A percentile compares a stretch with the other conserved stretches of the same genome.
phyloP scores from a whole-genome alignment of 2,797 vertebrate species.

The Numenius phaeopus region DNA sequence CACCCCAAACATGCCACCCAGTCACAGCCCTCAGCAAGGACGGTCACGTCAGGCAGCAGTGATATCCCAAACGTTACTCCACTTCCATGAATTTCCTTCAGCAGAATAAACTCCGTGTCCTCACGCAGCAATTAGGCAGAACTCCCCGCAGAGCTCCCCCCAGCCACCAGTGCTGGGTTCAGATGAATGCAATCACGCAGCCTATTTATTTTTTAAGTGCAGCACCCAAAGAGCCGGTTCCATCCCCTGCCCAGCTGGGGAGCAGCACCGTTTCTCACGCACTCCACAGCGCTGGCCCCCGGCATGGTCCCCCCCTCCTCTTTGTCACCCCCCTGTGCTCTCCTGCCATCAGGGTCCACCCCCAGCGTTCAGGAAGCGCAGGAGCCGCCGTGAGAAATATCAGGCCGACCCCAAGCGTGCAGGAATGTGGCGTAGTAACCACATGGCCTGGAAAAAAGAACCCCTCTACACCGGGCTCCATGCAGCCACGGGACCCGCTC shows the following conservation, averaged over 20 bases:
- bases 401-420: accelerated
- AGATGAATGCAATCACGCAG: neutral
- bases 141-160: neutral
- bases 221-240: neutral
- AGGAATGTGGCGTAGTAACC: neutral
- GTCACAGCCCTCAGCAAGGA: neutral
- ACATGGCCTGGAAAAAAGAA: neutral
- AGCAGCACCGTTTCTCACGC: neutral
- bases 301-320: neutral
- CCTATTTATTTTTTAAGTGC: neutral
- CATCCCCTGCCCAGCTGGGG: neutral
- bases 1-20: neutral
- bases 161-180: accelerated
- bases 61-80: neutral
- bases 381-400: neutral
- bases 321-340: neutral
- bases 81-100: neutral
- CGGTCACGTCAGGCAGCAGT: accelerated
- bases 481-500: neutral
- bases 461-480: accelerated
- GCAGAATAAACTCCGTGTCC: neutral
- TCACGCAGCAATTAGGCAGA: neutral
- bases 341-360: neutral
- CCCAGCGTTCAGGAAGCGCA: accelerated
- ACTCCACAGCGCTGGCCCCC: neutral